phyloP scores from a whole-genome alignment of 2,797 vertebrate species.

The Myotis pilosus region DNA sequence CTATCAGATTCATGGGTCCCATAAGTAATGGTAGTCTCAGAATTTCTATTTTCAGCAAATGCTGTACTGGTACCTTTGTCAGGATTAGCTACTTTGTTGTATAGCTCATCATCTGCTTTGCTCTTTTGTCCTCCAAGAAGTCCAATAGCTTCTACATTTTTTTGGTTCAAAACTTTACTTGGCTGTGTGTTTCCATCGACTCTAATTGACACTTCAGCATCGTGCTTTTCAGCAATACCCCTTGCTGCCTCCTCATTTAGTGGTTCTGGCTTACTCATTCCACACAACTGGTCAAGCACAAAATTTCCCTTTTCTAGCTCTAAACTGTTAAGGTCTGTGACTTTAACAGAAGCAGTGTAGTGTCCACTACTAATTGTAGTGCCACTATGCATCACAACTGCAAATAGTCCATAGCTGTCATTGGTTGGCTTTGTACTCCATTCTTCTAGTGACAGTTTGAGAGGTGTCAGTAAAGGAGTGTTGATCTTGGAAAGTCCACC shows the following conservation, averaged over 20 bases:
- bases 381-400: slow-evolving; percentile 98
- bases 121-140: slow-evolving; percentile 96
- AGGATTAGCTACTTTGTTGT: slow-evolving; percentile 83
- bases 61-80: slow-evolving; percentile 83
- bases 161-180: slow-evolving; percentile 89
- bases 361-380: slow-evolving; percentile 98
- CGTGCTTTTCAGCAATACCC: slow-evolving; percentile 82
- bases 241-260: slow-evolving; percentile 86
- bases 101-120: slow-evolving; percentile 88
- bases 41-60: slow-evolving; percentile 78
- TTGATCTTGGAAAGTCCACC: slow-evolving; percentile 97
- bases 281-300: slow-evolving; percentile 70
- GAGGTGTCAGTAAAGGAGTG: slow-evolving; percentile 94
- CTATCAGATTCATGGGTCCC: slow-evolving; percentile 64
- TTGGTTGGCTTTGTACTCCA: slow-evolving; percentile 92
- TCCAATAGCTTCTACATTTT: slow-evolving; percentile 89
- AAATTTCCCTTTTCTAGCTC: slow-evolving; percentile 82
- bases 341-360: slow-evolving; percentile 94
- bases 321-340: slow-evolving; percentile 88
- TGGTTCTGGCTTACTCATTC: slow-evolving; percentile 81
- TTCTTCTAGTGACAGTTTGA: slow-evolving; percentile 92
- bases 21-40: slow-evolving; percentile 71
- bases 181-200: slow-evolving; percentile 79
- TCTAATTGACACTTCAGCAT: slow-evolving; percentile 90
- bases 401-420: slow-evolving; percentile 93